Evolutionary conservation across 1,140 invertebrate genomes (phyloP).

Genomic region (Bombus impatiens): DNA sequence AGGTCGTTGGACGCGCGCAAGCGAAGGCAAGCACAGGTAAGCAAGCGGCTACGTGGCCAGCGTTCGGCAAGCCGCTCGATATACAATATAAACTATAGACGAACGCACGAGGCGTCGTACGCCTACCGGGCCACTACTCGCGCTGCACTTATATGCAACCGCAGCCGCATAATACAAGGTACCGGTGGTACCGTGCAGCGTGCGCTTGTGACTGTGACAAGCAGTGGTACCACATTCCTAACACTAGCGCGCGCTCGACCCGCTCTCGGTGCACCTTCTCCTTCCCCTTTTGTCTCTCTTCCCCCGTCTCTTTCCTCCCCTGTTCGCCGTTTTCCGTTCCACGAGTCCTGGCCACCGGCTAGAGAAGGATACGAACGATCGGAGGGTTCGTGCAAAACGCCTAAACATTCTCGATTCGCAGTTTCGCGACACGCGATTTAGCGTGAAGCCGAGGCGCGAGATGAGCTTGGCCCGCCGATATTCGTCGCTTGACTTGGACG

Average conservation of each 20-base stretch:
- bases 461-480: no score
- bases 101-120: constrained; percentile 20
- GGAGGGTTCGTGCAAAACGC: constrained; percentile 44
- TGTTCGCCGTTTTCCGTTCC: not conserved
- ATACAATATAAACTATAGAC: not conserved
- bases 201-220: constrained; percentile 81
- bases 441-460: constrained; percentile 13
- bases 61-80: not conserved
- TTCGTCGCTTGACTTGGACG: no score
- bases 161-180: constrained; percentile 59
- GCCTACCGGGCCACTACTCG: constrained; percentile 31
- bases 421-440: no score
- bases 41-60: not conserved
- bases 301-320: not conserved
- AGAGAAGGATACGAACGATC: constrained; percentile 65
- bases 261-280: constrained; percentile 60
- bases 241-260: constrained; percentile 75
- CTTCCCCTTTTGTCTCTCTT: constrained; percentile 4
- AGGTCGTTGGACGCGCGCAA: not conserved
- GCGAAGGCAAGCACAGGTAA: not conserved
- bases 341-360: constrained; percentile 10
- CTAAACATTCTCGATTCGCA: not conserved
- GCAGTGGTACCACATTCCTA: constrained; percentile 83
- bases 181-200: constrained; percentile 56
- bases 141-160: constrained; percentile 46